A percentile compares a stretch with the other conserved stretches of the same genome.
These are phyloP conservation scores for Plagiodera versicolora DNA, from an alignment of 2,888 invertebrate genomes.

Conservation along the genomic window DNA sequence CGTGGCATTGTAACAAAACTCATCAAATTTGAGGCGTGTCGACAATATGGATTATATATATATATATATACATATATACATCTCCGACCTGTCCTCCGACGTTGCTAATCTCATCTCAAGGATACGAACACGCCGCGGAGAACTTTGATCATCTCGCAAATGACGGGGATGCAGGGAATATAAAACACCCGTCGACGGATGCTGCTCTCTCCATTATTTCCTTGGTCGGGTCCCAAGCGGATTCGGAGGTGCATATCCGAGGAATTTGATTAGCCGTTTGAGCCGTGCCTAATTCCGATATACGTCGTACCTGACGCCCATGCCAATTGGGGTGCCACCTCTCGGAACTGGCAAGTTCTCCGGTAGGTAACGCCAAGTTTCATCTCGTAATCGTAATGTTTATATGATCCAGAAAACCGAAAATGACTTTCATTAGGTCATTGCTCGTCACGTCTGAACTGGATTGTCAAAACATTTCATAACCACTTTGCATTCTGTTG, in stretches of 20 bases:
- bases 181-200: slow-evolving; percentile 39
- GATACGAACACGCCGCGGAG: slow-evolving; percentile 51
- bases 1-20: slow-evolving; percentile 54
- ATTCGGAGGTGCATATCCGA: slow-evolving; percentile 22
- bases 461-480: no score
- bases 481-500: no score
- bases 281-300: slow-evolving; percentile 16
- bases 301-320: background rate
- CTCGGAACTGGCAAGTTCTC: background rate
- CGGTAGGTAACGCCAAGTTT: no score
- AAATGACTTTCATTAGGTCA: no score
- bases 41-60: slow-evolving; percentile 55
- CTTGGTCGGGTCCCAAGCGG: slow-evolving; percentile 25
- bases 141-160: slow-evolving; percentile 56
- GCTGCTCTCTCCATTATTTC: slow-evolving; percentile 33
- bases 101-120: slow-evolving; percentile 56
- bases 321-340: background rate
- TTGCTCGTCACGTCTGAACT: no score
- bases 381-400: no score
- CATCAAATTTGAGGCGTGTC: slow-evolving; percentile 56
- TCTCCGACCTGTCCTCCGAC: slow-evolving; percentile 47
- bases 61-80: background rate
- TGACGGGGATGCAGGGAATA: slow-evolving; percentile 51
- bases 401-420: no score
- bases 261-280: slow-evolving; percentile 22